phyloP scores from a whole-genome alignment of 2,797 vertebrate species.

The Aeoliscus strigatus region DNA sequence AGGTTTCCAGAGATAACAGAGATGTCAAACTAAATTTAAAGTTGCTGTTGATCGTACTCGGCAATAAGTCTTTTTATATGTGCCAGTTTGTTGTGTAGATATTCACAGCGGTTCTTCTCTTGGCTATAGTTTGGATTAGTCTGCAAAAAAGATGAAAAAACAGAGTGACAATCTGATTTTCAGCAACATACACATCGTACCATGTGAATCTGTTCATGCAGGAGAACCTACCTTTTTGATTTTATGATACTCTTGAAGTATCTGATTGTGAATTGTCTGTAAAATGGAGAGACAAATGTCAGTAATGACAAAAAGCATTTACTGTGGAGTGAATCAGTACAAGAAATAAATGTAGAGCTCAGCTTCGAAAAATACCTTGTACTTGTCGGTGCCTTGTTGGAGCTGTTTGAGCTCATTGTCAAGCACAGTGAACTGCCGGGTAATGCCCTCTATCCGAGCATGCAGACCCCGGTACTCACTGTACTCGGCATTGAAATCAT shows the following conservation, averaged over 20 bases:
- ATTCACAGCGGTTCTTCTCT: slow-evolving; percentile 98
- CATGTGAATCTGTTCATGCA: not conserved
- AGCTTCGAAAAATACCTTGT: slow-evolving; percentile 78
- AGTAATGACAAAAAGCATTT: not conserved
- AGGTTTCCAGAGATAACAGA: slow-evolving; percentile 62
- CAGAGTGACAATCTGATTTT: slow-evolving; percentile 21
- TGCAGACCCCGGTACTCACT: slow-evolving; percentile 91
- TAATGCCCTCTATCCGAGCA: slow-evolving; percentile 91
- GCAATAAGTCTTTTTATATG: slow-evolving; percentile 98
- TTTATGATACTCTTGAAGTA: slow-evolving; percentile 96
- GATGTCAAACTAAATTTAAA: slow-evolving; percentile 74
- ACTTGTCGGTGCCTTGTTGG: slow-evolving; percentile 88
- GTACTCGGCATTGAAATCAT: slow-evolving; percentile 94
- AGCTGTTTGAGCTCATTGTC: slow-evolving; percentile 93
- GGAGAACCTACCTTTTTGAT: slow-evolving; percentile 89
- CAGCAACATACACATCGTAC: not conserved
- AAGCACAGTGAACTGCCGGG: slow-evolving; percentile 89
- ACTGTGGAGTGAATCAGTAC: not conserved
- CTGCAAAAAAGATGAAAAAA: slow-evolving; percentile 66
- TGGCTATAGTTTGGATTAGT: slow-evolving; percentile 96
- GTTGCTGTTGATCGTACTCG: slow-evolving; percentile 93
- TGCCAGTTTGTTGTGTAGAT: slow-evolving; percentile 98
- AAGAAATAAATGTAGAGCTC: not conserved
- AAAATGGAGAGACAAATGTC: slow-evolving; percentile 12
- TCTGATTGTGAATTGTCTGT: slow-evolving; percentile 96